A percentile compares a stretch with the other conserved stretches of the same genome.
phyloP scores from a whole-genome alignment of 2,113 vertebrate genomes.

The Calonectris borealis region DNA sequence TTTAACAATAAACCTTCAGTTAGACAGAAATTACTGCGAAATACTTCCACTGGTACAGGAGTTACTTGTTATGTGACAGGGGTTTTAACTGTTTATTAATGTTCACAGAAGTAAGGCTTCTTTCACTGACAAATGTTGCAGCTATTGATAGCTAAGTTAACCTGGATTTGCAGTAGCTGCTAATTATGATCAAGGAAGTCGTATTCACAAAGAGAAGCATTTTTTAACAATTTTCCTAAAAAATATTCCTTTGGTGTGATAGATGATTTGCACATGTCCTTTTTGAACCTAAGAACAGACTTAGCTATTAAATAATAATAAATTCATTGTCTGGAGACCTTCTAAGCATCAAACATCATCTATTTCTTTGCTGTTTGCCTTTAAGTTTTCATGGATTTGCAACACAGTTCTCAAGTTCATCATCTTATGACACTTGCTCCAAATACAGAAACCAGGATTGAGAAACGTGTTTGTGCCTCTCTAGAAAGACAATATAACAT shows the following conservation, averaged over 20 bases:
- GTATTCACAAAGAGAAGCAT: not conserved
- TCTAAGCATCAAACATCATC: not conserved
- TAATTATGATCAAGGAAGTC: not conserved
- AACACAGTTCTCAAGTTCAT: not conserved
- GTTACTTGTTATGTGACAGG: not conserved
- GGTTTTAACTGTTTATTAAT: not conserved
- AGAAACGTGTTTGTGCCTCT: not conserved
- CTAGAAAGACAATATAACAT: not conserved
- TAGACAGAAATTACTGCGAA: not conserved
- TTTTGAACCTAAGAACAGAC: not conserved
- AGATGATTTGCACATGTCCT: not conserved
- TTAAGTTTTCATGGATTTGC: not conserved
- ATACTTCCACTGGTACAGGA: not conserved
- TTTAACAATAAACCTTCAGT: not conserved
- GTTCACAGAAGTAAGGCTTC: not conserved
- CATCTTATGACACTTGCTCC: not conserved
- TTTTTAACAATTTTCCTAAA: not conserved
- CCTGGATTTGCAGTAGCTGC: not conserved
- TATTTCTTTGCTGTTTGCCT: not conserved
- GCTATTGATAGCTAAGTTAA: not conserved
- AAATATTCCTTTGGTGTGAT: not conserved
- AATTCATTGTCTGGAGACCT: not conserved
- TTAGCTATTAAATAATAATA: not conserved
- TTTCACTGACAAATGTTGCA: not conserved
- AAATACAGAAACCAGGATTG: not conserved